Percentiles rank a stretch among this genome's conserved stretches.
Evolutionary conservation across 2,113 vertebrate genomes (phyloP).

Genomic region (Oryzias javanicus): DNA sequence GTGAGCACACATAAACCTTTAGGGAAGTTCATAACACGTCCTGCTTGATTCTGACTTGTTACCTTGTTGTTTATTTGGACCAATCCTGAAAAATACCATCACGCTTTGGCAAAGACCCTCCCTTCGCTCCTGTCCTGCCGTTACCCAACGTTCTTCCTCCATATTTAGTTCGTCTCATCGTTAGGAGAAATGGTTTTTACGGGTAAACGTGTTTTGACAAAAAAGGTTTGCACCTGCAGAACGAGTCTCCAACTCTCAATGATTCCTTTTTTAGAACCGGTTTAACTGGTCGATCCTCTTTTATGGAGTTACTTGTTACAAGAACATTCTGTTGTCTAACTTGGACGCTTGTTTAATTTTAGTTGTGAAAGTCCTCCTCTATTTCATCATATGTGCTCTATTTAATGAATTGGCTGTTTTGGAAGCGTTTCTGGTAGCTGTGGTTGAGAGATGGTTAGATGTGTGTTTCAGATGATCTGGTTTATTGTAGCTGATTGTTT

Average conservation of each 20-base stretch:
- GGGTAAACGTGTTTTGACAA: neutral
- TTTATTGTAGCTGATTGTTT: no score
- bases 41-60: no score
- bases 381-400: neutral
- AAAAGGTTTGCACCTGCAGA: neutral
- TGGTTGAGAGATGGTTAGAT: neutral
- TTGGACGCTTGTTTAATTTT: conserved; percentile 19
- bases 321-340: conserved; percentile 23
- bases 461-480: no score
- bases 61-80: no score
- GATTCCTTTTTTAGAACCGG: conserved; percentile 41
- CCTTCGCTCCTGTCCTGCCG: no score
- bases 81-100: no score
- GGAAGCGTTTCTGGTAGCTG: neutral
- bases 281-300: conserved; percentile 55
- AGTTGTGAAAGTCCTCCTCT: conserved; percentile 1
- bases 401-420: neutral
- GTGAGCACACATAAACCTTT: no score
- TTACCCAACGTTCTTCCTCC: no score
- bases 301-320: conserved; percentile 17
- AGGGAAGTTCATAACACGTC: no score
- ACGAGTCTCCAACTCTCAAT: conserved; percentile 7
- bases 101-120: no score
- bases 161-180: no score
- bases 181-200: no score